Evolutionary conservation across 2,888 invertebrate species (phyloP), one percentile per base, ranked within the genome.

Genomic region (Harpalus rubripes): DNA sequence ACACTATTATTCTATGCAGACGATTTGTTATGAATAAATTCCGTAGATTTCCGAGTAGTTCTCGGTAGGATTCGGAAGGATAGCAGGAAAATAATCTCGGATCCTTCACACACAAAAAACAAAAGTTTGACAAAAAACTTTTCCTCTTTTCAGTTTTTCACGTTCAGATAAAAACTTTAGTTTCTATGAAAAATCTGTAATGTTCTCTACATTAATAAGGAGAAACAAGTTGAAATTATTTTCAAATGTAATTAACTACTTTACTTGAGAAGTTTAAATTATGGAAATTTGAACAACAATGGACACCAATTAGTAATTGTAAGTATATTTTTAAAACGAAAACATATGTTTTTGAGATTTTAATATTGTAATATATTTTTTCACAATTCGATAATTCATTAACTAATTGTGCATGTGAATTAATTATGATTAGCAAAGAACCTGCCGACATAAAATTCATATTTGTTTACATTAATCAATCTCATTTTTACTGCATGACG

Each of bases 381-480:
- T 39, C 68, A 32, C 32, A 44, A 44, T 74, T 74, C 44, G 18
- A 74, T 74, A 74, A 74, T 10, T 16, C 44, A 44, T 74, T 74
- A 74, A 16, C 72, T 74, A 74, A 74, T 74, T 74, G 44, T 44
- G 72, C 72, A 74, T 74, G 44, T 44, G 72, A 74, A 74, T 74
- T 41, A 52, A 74, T 74, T 74, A 16, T 15, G 41, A 44, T 41
- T 44, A 74, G 44, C 44, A 16, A 74, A 74, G 44, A 44, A 74
- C 72, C 10, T 74, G 72, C 72, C 72, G 72, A 41, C 44, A 18
- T 74, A 74, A 74, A 74, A 44, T 15, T 74, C 72, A 74, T 22
- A 44, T 74, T 74, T 74, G 72, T 74, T 74, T 74, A 74, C 72
- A 74, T 74, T 74, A 74, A 74, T 74, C 72, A 74, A 74, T 74